Evolutionary conservation across 2,888 invertebrate species (phyloP).

Genomic region (Drosophila trichaetosa): DNA sequence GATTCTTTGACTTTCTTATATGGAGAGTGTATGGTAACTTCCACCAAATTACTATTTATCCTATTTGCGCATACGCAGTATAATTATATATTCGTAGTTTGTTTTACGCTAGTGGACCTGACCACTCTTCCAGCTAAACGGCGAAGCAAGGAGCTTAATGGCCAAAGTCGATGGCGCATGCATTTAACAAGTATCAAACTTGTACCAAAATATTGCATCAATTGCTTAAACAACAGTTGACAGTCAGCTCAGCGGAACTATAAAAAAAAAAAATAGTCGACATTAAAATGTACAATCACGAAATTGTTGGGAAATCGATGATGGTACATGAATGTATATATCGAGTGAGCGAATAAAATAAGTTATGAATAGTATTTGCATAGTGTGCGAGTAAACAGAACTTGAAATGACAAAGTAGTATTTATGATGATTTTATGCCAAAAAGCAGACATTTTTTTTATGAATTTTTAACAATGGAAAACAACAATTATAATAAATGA

Average conservation of each 20-base stretch:
- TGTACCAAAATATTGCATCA: constrained; percentile 20
- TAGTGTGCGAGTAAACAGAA: background rate
- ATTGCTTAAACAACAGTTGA: constrained; percentile 10
- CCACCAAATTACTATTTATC: background rate
- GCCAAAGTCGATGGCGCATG: constrained; percentile 57
- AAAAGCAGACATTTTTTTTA: background rate
- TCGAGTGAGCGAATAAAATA: background rate
- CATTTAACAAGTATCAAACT: constrained; percentile 55
- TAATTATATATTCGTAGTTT: constrained; percentile 28
- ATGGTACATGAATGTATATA: background rate
- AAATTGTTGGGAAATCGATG: background rate
- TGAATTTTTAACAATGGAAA: background rate
- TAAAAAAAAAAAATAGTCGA: background rate
- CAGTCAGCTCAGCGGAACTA: background rate
- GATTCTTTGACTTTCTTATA: background rate
- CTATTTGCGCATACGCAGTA: constrained; percentile 7
- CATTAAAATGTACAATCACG: constrained; percentile 8
- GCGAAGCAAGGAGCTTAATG: constrained; percentile 58
- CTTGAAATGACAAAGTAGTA: background rate
- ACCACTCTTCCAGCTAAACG: background rate
- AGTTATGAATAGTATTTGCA: background rate
- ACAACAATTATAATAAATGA: background rate
- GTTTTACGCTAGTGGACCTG: constrained; percentile 23
- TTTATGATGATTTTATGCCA: background rate
- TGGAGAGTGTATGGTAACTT: constrained; percentile 10